Evolutionary conservation across 2,113 vertebrate genomes (phyloP).

Genomic region (Pollachius pollachius): DNA sequence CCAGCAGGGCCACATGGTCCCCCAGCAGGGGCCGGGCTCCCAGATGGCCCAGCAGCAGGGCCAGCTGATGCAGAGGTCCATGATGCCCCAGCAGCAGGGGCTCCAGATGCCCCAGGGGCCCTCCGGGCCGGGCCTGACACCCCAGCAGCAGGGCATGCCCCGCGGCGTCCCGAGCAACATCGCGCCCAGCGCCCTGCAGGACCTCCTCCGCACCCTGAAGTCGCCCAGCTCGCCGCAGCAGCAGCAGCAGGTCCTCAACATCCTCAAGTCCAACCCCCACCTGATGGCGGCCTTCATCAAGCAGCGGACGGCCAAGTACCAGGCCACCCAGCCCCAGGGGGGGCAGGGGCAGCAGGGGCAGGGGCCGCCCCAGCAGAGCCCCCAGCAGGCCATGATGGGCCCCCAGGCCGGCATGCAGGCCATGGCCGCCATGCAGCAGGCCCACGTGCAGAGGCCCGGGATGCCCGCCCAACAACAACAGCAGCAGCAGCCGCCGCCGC

Average conservation of each 20-base stretch:
- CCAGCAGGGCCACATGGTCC: slow-evolving; percentile 67
- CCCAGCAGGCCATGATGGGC: slow-evolving; percentile 77
- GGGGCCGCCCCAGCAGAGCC: slow-evolving; percentile 63
- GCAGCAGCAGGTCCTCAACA: slow-evolving; percentile 96
- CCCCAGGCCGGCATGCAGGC: slow-evolving; percentile 82
- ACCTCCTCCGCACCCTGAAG: slow-evolving; percentile 91
- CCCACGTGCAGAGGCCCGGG: slow-evolving; percentile 76
- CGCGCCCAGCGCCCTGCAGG: slow-evolving; percentile 89
- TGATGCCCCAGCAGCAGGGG: slow-evolving; percentile 75
- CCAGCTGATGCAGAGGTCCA: slow-evolving; percentile 82
- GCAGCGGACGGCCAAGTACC: slow-evolving; percentile 97
- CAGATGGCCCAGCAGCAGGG: slow-evolving; percentile 56
- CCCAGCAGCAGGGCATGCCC: slow-evolving; percentile 75
- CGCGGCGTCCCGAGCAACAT: slow-evolving; percentile 80
- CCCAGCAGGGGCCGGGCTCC: slow-evolving; percentile 62
- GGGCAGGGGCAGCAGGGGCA: slow-evolving; percentile 69
- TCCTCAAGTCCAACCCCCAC: slow-evolving; percentile 97
- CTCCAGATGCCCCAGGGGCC: slow-evolving; percentile 63
- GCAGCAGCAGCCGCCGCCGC: slow-evolving; percentile 53
- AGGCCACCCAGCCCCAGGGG: slow-evolving; percentile 87
- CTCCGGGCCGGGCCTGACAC: slow-evolving; percentile 82
- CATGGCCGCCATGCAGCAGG: slow-evolving; percentile 75
- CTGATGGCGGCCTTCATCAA: slow-evolving; percentile 99
- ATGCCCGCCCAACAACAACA: slow-evolving; percentile 82
- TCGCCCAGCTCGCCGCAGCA: slow-evolving; percentile 95